Evolutionary conservation across 2,113 vertebrate species (phyloP), one percentile per base, ranked within the genome.

Genomic region (Ailuropoda melanoleuca): DNA sequence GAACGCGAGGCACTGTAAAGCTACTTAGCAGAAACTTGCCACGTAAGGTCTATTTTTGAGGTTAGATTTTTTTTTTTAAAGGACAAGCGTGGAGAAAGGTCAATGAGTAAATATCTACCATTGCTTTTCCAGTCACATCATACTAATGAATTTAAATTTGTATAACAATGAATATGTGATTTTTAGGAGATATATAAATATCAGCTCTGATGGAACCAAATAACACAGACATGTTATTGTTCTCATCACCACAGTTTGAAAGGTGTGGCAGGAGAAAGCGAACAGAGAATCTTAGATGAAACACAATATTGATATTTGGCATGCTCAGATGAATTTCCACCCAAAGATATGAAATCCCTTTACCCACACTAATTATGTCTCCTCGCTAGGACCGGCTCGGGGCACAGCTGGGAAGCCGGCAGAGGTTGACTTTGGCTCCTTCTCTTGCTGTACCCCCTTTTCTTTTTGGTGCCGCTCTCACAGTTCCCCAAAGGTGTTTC

Each of bases 271-370:
- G 94, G 88, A 96, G 78, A 98, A 88, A 97, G 95, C 0, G 56
- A 98, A 93, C 64, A 78, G 93, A 92, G 97, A 94, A 78, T 88
- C 94, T 98, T 95, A 97, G 93, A 97, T 95, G 93, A 98, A 98
- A 97, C 95, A 98, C 95, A 98, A 98, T 98, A 98, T 97, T 98
- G 97, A 98, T 97, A 96, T 97, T 98, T 98, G 97, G 97, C 97
- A 97, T 9, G 72, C 82, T 93, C 37, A 75, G 78, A 53, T 53
- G 90, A 72, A 89, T 98, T 98, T 97, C 97, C 96, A 94, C 97
- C 98, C 98, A 97, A 98, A 97, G 94, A 98, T 91, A 91, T 48
- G 83, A 97, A 97, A 94, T 97, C 95, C 66, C 21, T 97, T 94
- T 95, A 97, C 94, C 97, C 96, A 88, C 85, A 95, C 55, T 83